phyloP scores from a whole-genome alignment of 64 coral and sea anemone genomes.

The Montipora efflorescens region DNA sequence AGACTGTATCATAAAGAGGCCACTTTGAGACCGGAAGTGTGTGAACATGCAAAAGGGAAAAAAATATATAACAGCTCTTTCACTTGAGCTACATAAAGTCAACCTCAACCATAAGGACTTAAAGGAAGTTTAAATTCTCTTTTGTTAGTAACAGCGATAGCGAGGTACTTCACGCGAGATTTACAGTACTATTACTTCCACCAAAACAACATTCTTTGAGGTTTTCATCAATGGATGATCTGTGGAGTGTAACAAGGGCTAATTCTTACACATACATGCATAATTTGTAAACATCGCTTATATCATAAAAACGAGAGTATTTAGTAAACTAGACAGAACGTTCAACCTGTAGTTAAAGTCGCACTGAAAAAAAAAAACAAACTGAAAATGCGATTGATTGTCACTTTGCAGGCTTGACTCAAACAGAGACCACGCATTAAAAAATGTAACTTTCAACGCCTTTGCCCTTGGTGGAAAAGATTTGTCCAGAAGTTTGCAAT shows the following conservation, averaged over 20 bases:
- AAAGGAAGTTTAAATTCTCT: neutral
- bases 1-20: constrained; percentile 1
- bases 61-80: neutral
- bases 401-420: neutral
- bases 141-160: neutral
- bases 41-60: neutral
- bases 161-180: neutral
- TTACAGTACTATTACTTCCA: neutral
- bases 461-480: neutral
- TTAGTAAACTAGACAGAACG: neutral
- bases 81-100: neutral
- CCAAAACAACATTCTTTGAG: neutral
- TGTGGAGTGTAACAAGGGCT: neutral
- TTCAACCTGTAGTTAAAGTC: neutral
- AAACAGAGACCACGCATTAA: too few species aligned
- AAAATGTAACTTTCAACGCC: neutral
- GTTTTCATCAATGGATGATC: neutral
- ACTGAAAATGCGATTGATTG: neutral
- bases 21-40: constrained; percentile 40
- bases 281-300: neutral
- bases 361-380: neutral
- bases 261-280: neutral
- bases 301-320: constrained; percentile 10
- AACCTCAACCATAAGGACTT: neutral
- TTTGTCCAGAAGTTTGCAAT: constrained; percentile 8